Evolutionary conservation across 1,140 invertebrate genomes (phyloP), one percentile per base, ranked within the genome.

Genomic region (Euwallacea similis): DNA sequence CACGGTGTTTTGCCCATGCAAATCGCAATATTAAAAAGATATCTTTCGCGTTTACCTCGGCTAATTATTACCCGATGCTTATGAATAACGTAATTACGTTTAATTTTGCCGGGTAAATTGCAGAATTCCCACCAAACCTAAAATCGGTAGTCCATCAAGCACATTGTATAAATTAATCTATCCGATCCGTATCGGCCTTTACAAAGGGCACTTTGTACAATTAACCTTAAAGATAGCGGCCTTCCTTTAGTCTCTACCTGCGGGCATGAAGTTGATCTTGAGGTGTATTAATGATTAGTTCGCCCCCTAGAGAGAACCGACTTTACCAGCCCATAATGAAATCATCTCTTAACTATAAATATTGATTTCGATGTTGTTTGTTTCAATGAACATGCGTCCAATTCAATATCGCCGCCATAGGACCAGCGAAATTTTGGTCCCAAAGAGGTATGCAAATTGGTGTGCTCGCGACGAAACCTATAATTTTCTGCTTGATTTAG

Each of bases 151-250:
- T 58, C 65, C 42, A 66, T 66, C 65, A 58, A 66, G 54, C 33
- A 43, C 67, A 59, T 55, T 62, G 44, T 54, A 69, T 69, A 69
- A 69, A 69, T 69, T 69, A 69, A 69, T 69, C 59, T 61, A 69
- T 69, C 11, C 33, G 58, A 61, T 61, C 58, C 67, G 41, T 61
- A 69, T 69, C 67, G 67, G 67, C 42, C 59, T 61, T 55, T 16
- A 69, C 67, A 69, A 69, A 69, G 62, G 67, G 67, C 59, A 69
- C 59, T 69, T 62, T 62, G 59, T 61, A 58, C 67, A 69, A 69
- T 69, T 69, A 69, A 59, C 42, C 50, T 62, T 69, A 15, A 62
- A 69, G 67, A 69, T 69, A 69, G 67, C 67, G 67, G 67, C 43
- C n/a, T 62, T 42, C 58, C 46, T 42, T 62, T 69, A 56, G n/a